These are phyloP conservation scores for Ormia ochracea DNA, from an alignment of 2,888 invertebrate genomes.

Conservation along the genomic window DNA sequence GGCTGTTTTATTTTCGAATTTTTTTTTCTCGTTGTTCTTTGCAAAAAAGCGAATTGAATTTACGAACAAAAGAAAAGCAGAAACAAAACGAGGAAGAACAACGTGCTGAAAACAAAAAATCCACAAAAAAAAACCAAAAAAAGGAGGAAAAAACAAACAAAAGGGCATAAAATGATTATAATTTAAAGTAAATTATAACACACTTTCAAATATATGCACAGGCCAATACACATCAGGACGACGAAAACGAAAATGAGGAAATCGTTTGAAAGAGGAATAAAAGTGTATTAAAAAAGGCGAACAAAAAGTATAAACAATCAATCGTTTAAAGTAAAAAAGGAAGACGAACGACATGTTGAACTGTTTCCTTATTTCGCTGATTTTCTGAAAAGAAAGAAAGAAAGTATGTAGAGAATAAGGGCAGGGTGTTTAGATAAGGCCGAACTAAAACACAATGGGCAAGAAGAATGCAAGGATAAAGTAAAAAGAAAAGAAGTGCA, in stretches of 20 bases:
- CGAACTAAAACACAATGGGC: constrained; percentile 11
- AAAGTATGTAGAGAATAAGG: constrained; percentile 1
- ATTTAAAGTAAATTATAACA: constrained; percentile 27
- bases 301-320: constrained; percentile 21
- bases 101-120: not conserved
- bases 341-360: constrained; percentile 53
- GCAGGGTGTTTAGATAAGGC: constrained; percentile 46
- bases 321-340: constrained; percentile 15
- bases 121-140: not conserved
- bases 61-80: constrained; percentile 12
- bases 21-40: too few species aligned
- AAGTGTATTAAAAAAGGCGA: constrained; percentile 15
- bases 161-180: constrained; percentile 36
- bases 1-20: too few species aligned
- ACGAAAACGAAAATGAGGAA: constrained; percentile 15
- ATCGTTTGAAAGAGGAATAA: not conserved
- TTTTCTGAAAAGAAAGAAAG: not conserved
- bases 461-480: constrained; percentile 14
- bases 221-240: not conserved
- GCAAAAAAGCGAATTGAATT: constrained; percentile 19
- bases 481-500: constrained; percentile 1
- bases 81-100: constrained; percentile 20
- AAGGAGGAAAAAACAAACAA: constrained; percentile 17
- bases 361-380: constrained; percentile 33
- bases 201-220: not conserved